These are phyloP conservation scores for Zhuqinia jingwanae DNA, from an alignment of 2,888 invertebrate genomes.

Conservation along the genomic window DNA sequence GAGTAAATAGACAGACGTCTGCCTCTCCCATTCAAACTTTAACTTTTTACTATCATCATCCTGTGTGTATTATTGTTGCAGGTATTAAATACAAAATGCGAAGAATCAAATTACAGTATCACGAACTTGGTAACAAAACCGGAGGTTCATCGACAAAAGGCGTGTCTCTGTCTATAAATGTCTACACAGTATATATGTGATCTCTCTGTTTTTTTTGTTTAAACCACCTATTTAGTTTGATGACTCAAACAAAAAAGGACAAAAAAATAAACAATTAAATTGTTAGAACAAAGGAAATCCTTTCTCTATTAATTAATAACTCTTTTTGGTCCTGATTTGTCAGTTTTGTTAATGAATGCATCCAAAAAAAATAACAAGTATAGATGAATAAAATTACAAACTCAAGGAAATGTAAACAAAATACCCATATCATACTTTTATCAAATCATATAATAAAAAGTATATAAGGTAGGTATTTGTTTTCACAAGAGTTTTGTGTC, in stretches of 20 bases:
- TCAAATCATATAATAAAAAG: too few relatives aligned
- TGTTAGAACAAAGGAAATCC: background rate
- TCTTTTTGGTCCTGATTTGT: background rate
- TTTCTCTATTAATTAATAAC: background rate
- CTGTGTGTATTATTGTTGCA: background rate
- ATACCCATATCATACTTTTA: too few relatives aligned
- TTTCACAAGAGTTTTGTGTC: too few relatives aligned
- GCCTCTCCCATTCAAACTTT: background rate
- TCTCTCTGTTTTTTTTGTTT: slow-evolving; percentile 8
- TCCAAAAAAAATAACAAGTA: too few relatives aligned
- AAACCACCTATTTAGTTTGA: background rate
- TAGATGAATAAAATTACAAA: too few relatives aligned
- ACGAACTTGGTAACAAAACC: background rate
- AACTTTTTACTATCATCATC: background rate
- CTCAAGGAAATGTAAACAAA: too few relatives aligned
- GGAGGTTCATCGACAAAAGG: slow-evolving; percentile 31
- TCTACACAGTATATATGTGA: background rate
- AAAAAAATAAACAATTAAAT: too few relatives aligned
- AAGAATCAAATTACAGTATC: background rate
- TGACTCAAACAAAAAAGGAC: background rate
- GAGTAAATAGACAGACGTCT: background rate
- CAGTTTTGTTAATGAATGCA: too few relatives aligned
- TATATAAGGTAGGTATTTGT: too few relatives aligned
- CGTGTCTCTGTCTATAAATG: too few relatives aligned
- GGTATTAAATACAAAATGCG: background rate